phyloP scores from a whole-genome alignment of 1,140 invertebrate species.

The Chrysopa pallens region DNA sequence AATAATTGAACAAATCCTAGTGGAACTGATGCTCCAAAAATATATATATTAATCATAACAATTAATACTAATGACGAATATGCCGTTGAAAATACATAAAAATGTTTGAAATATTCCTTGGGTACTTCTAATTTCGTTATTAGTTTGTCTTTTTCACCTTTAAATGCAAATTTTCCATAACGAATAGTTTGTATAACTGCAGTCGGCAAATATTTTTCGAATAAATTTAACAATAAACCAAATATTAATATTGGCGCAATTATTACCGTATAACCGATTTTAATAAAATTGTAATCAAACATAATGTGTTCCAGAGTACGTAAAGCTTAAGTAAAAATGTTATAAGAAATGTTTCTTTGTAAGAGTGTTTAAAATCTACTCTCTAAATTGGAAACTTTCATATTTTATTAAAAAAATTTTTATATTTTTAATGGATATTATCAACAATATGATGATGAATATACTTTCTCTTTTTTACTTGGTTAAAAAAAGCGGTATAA shows the following conservation, averaged over 20 bases:
- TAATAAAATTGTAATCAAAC: slow-evolving; percentile 10
- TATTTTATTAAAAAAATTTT: too few species aligned
- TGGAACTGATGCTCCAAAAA: slow-evolving; percentile 23
- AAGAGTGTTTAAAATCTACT: too few species aligned
- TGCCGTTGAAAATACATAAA: slow-evolving; percentile 45
- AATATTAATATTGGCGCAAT: slow-evolving; percentile 23
- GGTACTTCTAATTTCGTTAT: slow-evolving; percentile 40
- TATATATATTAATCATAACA: slow-evolving; percentile 27
- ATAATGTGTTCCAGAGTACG: not conserved
- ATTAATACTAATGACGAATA: slow-evolving; percentile 27
- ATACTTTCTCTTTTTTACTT: too few species aligned
- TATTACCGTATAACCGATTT: slow-evolving; percentile 11
- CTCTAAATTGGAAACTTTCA: too few species aligned
- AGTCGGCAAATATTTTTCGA: slow-evolving; percentile 40
- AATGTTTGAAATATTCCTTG: slow-evolving; percentile 57
- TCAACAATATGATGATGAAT: too few species aligned
- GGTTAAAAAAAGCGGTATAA: too few species aligned
- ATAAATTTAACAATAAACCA: slow-evolving; percentile 35
- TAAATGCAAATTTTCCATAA: slow-evolving; percentile 47
- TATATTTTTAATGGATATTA: too few species aligned
- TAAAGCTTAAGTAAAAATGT: too few species aligned
- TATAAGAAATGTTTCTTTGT: too few species aligned
- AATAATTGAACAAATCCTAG: slow-evolving; percentile 25
- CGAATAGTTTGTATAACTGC: slow-evolving; percentile 37
- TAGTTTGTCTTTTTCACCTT: slow-evolving; percentile 25